A percentile compares a stretch with the other conserved stretches of the same genome.
These are phyloP conservation scores for Agrypnia vestita DNA, from an alignment of 1,140 invertebrate genomes.

Conservation along the genomic window DNA sequence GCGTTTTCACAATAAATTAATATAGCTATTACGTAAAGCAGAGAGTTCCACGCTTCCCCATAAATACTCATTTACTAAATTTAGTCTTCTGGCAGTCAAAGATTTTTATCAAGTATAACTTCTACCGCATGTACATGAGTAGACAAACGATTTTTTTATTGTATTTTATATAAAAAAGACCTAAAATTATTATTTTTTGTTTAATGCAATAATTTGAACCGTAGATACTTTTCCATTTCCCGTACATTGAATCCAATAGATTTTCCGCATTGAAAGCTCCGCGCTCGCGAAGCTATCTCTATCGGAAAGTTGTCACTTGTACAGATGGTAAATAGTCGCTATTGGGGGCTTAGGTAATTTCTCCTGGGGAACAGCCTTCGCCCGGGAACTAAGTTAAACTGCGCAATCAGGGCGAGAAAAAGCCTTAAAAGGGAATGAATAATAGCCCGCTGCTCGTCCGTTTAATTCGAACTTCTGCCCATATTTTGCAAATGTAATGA, in stretches of 20 bases:
- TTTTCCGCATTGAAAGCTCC: conserved; percentile 20
- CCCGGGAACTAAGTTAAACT: conserved; percentile 30
- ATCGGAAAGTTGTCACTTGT: conserved; percentile 35
- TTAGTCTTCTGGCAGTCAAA: too few species aligned
- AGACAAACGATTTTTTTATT: too few species aligned
- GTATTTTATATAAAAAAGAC: too few species aligned
- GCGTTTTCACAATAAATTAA: too few species aligned
- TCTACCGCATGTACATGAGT: too few species aligned
- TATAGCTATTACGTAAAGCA: too few species aligned
- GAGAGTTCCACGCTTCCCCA: too few species aligned
- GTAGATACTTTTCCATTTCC: too few species aligned
- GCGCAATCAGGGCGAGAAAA: conserved; percentile 30
- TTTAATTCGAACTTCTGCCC: conserved; percentile 5
- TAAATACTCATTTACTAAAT: too few species aligned
- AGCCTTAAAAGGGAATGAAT: conserved; percentile 26
- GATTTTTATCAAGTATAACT: too few species aligned
- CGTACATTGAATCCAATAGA: conserved; percentile 10
- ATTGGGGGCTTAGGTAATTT: conserved; percentile 22
- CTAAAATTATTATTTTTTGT: too few species aligned
- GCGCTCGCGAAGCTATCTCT: conserved; percentile 16
- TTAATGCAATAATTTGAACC: too few species aligned
- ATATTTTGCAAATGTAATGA: conserved; percentile 15
- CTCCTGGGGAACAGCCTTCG: conserved; percentile 2
- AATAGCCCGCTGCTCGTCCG: neutral
- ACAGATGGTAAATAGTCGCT: conserved; percentile 18